Base-by-base conservation (phyloP, 2,888 invertebrate genomes). In the Rhingia campestris region DNA sequence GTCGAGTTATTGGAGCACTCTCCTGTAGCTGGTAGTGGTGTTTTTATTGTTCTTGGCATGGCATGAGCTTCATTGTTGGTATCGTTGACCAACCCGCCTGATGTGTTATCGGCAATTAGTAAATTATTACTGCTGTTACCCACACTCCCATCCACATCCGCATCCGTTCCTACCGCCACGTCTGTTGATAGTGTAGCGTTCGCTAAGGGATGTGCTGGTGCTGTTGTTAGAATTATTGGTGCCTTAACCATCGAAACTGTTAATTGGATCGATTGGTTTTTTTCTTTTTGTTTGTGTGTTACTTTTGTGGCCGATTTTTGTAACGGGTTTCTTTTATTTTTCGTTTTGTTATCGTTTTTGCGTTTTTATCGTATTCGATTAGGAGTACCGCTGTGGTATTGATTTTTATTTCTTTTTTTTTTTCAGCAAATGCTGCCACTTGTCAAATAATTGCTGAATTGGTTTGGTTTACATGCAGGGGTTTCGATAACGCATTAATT, bases 221-320 rank as follows among this genome's bases (percentile, higher is more conserved):
- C 49, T 58, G 51, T 41, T n/a, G 58, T 49, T 70, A 22, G 56
- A 66, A 56, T 53, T 41, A 53, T 74, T 59, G 84, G 80, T 84
- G 84, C 80, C 30, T 84, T 84, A 74, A 84, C 84, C 84, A 84
- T 84, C 70, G 80, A 70, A 79, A 84, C 30, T 61, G 49, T 74
- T 74, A 73, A 35, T 69, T 69, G 33, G 58, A 74, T 64, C 41
- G 47, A 59, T 63, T 64, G 30, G 7, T 70, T 39, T 10, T 12
- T 32, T 43, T 43, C 32, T 41, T 58, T 5, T 59, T n/a, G n/a
- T n/a, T 41, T 10, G 30, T 59, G 4, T 51, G 33, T 64, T 58
- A 6, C 5, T 72, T 6, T 53, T 53, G 14, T n/a, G 56, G 6
- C 14, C 12, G 33, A 45, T 63, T 61, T 41, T 14, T 7, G 9